Evolutionary conservation across 2,797 vertebrate species (phyloP).

Genomic region (Danio choprae): DNA sequence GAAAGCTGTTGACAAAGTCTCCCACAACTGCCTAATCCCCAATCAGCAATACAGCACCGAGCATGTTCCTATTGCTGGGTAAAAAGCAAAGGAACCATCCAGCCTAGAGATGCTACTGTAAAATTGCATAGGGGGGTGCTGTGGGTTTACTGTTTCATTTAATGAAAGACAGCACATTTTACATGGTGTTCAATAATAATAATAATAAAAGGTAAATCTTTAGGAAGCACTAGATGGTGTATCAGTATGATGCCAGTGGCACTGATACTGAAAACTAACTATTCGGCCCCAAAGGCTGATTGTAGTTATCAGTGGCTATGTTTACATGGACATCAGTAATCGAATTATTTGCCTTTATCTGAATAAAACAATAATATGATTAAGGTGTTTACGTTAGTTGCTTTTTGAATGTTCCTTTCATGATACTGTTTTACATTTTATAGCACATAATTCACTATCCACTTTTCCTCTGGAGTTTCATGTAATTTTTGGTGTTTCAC

Average conservation of each 20-base stretch:
- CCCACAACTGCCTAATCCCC: conserved; percentile 82
- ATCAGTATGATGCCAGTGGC: conserved; percentile 10
- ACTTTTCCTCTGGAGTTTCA: too few species aligned
- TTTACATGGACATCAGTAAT: too few species aligned
- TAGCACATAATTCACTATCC: too few species aligned
- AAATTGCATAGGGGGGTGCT: not conserved
- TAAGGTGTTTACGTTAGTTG: too few species aligned
- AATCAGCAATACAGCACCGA: conserved; percentile 75
- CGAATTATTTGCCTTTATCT: too few species aligned
- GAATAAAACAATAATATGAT: too few species aligned
- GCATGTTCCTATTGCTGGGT: conserved; percentile 66
- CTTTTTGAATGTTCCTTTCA: too few species aligned
- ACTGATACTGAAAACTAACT: conserved; percentile 6
- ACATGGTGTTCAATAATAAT: not conserved
- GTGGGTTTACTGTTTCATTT: conserved; percentile 22
- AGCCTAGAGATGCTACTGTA: conserved; percentile 26
- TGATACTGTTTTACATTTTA: too few species aligned
- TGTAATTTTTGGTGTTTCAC: too few species aligned
- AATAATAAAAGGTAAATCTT: not conserved
- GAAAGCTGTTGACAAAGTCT: conserved; percentile 84
- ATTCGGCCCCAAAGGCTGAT: not conserved
- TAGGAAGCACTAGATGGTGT: conserved; percentile 12
- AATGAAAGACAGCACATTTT: not conserved
- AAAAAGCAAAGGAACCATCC: conserved; percentile 49
- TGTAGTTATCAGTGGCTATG: not conserved